Percentiles rank a stretch among this genome's conserved stretches.
These are phyloP conservation scores for Clarias magur DNA, from an alignment of 2,113 vertebrate species.

Conservation along the genomic window DNA sequence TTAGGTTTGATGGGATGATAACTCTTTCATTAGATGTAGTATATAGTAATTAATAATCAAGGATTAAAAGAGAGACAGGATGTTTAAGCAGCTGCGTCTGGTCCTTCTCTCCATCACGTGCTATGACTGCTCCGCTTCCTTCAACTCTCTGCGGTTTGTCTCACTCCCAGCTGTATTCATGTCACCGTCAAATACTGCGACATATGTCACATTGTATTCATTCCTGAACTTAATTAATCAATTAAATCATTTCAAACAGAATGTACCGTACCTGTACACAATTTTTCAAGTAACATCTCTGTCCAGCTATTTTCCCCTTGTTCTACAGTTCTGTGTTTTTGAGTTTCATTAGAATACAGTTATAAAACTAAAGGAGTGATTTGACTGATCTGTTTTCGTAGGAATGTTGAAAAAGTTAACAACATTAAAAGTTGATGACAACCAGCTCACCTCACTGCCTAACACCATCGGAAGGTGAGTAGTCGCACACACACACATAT, in stretches of 20 bases:
- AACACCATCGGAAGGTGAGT: conserved; percentile 96
- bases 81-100: not conserved
- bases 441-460: conserved; percentile 94
- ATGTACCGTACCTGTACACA: not conserved
- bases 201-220: not conserved
- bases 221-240: not conserved
- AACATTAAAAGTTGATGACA: conserved; percentile 98
- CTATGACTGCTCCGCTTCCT: not conserved
- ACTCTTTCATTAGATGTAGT: not conserved
- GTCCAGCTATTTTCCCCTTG: not conserved
- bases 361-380: not conserved
- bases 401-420: conserved; percentile 96
- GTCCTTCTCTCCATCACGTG: not conserved
- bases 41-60: not conserved
- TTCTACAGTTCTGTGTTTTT: not conserved
- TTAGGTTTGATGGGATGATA: not conserved
- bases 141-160: not conserved
- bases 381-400: conserved; percentile 56
- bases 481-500: not conserved
- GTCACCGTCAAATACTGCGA: not conserved
- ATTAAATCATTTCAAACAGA: not conserved
- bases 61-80: not conserved
- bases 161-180: not conserved
- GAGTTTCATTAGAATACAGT: not conserved
- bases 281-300: not conserved